phyloP scores from a whole-genome alignment of 2,888 invertebrate genomes.

The Epinotia nisella region DNA sequence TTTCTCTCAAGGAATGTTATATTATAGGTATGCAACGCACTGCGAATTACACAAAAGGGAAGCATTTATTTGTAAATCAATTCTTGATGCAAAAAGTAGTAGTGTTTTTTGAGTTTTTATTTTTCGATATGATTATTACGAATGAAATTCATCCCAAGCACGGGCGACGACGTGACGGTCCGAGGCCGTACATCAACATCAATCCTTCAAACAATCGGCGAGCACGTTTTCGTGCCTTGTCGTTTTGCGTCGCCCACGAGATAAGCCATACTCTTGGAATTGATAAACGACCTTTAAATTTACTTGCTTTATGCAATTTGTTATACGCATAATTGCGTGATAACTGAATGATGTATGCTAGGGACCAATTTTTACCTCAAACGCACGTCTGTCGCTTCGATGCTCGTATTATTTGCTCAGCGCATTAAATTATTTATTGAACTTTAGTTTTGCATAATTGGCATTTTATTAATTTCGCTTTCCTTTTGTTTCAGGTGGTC shows the following conservation, averaged over 20 bases:
- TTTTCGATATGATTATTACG: not conserved
- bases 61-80: no score
- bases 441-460: constrained; percentile 72
- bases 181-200: constrained; percentile 38
- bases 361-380: constrained; percentile 47
- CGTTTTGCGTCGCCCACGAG: constrained; percentile 39
- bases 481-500: constrained; percentile 85
- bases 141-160: constrained; percentile 1
- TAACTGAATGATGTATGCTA: constrained; percentile 42
- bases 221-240: constrained; percentile 41
- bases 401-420: constrained; percentile 43
- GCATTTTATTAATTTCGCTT: constrained; percentile 85
- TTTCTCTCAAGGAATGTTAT: not conserved
- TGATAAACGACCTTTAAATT: constrained; percentile 42
- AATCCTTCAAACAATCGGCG: constrained; percentile 43
- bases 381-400: constrained; percentile 52
- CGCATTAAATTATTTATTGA: constrained; percentile 55
- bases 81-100: no score
- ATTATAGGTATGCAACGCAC: not conserved
- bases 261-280: constrained; percentile 42
- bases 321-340: constrained; percentile 44
- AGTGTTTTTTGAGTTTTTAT: not conserved
- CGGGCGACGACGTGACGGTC: constrained; percentile 9
- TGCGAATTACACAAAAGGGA: not conserved
- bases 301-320: constrained; percentile 46